A percentile compares a stretch with the other conserved stretches of the same genome.
These are phyloP conservation scores for Andricus grossulariae DNA, from an alignment of 1,140 invertebrate genomes.

Conservation along the genomic window DNA sequence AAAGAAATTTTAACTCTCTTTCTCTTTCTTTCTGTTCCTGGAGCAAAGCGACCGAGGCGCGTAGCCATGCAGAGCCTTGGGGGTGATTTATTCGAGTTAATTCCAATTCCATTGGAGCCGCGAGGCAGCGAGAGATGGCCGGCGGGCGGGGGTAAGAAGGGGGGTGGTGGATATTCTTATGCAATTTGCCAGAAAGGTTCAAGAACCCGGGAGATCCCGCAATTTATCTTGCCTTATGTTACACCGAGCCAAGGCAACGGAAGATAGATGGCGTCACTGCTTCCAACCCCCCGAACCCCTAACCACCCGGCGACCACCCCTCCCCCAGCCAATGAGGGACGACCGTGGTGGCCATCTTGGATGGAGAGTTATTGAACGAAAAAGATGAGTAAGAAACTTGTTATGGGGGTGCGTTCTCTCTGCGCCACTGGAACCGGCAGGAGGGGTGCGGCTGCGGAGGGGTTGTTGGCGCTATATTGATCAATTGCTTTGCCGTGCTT, in stretches of 20 bases:
- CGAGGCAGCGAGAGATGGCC: slow-evolving; percentile 60
- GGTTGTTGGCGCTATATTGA: slow-evolving; percentile 75
- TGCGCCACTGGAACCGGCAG: slow-evolving; percentile 56
- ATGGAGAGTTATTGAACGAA: slow-evolving; percentile 78
- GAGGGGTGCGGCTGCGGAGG: slow-evolving; percentile 51
- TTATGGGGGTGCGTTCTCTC: slow-evolving; percentile 75
- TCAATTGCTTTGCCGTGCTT: slow-evolving; percentile 76
- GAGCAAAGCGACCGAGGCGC: slow-evolving; percentile 51
- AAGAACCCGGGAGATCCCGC: slow-evolving; percentile 77
- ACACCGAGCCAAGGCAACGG: slow-evolving; percentile 76
- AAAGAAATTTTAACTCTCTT: slow-evolving; percentile 70
- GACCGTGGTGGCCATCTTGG: slow-evolving; percentile 77
- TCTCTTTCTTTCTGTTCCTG: slow-evolving; percentile 34
- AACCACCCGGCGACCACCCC: slow-evolving; percentile 70
- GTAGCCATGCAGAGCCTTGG: slow-evolving; percentile 64
- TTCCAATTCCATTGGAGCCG: slow-evolving; percentile 77
- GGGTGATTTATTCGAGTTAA: slow-evolving; percentile 77
- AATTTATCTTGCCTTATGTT: slow-evolving; percentile 78
- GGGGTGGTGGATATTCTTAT: slow-evolving; percentile 76
- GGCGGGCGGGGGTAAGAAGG: slow-evolving; percentile 43
- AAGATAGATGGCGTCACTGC: slow-evolving; percentile 77
- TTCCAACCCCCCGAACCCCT: slow-evolving; percentile 66
- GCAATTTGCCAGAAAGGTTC: slow-evolving; percentile 78
- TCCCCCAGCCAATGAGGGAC: slow-evolving; percentile 76
- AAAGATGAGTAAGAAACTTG: slow-evolving; percentile 78